Base-by-base conservation (phyloP, 2,888 invertebrate genomes). In the Stenchaetothrips biformis region DNA sequence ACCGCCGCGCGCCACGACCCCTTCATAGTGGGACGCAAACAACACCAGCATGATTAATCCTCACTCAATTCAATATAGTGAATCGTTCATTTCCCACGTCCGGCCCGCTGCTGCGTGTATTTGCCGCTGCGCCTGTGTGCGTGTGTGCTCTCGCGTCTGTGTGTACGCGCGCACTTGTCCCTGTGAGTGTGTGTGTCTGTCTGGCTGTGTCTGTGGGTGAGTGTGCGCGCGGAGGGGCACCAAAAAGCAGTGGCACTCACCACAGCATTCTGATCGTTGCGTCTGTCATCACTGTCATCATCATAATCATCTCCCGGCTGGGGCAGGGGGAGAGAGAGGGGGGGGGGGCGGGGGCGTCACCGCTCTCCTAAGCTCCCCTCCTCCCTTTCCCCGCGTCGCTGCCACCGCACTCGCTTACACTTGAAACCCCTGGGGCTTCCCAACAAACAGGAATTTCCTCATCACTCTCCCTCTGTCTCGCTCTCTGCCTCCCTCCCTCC, bases 71-170 rank as follows among this genome's bases (percentile, higher is more conserved):
- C 67, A 74, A 74, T 74, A 74, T 25, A 74, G 67, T 74, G 67
- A 74, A 74, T 74, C 67, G 67, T 74, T 74, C 67, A 74, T 74
- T 74, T 74, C 67, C 67, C 67, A 74, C 67, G 67, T 74, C 67
- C 21, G 67, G 21, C 59, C 18, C 13, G 21, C 67, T 67, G 21
- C 67, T 37, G 37, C 37, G 37, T 37, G 37, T 37, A 37, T 37
- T 37, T 37, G 37, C 37, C 37, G 37, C 37, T 37, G 37, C 37
- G 37, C 25, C 18, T 59, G 18, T 8, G 67, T 25, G 67, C 67
- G 9, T 59, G 59, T 59, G 59, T 59, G 37, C 37, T 37, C 37
- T 37, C 37, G 37, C 37, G 37, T 25, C 18, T 59, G 18, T 8
- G 67, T 25, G 67, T 37, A 4, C 37, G 37, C 37, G 37, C 1